Conservation (phyloP, 1,140 invertebrate species). For the Drosophila eugracilis region DNA sequence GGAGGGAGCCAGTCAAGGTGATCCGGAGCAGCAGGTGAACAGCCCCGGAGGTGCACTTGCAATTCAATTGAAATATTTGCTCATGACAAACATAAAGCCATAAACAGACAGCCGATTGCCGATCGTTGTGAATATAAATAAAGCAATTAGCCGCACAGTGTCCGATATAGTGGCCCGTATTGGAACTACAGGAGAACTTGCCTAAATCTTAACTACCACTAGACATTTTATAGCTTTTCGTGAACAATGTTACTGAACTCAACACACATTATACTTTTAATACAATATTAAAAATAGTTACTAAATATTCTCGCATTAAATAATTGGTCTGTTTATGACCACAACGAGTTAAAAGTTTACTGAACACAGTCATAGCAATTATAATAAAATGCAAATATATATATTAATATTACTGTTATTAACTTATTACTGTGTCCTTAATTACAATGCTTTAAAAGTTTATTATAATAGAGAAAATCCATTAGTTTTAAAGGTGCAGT, state of each 20-base stretch:
- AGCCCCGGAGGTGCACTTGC: constrained; percentile 33
- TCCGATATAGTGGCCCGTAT: constrained; percentile 20
- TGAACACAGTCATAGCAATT: background rate
- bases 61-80: constrained; percentile 45
- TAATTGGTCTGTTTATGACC: background rate
- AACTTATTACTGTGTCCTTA: background rate
- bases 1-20: constrained; percentile 26
- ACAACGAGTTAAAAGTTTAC: background rate
- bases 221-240: too few species aligned
- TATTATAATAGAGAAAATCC: background rate
- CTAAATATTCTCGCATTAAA: too few species aligned
- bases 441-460: background rate
- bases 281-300: too few species aligned
- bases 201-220: background rate
- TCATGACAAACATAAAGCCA: constrained; percentile 31
- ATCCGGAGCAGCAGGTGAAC: constrained; percentile 24
- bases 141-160: constrained; percentile 57
- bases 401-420: background rate
- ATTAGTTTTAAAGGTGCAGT: background rate
- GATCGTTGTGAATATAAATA: constrained; percentile 61
- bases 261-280: too few species aligned
- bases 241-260: too few species aligned
- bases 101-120: constrained; percentile 11
- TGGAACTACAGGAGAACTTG: constrained; percentile 24
- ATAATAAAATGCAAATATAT: background rate